Conservation (phyloP, 2,797 vertebrate genomes). For the Salmo trutta region DNA sequence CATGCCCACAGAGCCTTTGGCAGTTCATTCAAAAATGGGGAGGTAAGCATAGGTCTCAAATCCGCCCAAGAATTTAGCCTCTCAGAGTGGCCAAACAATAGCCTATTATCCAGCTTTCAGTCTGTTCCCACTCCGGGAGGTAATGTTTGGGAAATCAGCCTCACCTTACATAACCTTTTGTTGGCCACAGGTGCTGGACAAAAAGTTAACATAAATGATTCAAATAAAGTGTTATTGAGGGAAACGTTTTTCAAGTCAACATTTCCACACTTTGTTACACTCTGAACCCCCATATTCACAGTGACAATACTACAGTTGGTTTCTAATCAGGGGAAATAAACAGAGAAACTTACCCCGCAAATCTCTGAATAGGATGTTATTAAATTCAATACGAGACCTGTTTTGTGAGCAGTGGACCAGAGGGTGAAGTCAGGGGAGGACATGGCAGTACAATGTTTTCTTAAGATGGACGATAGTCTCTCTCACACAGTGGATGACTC, state of each 20-base stretch:
- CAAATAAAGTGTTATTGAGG: neutral
- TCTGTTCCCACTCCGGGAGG: slow-evolving; percentile 33
- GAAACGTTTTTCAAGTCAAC: neutral
- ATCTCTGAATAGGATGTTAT: slow-evolving; percentile 24
- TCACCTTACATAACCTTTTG: slow-evolving; percentile 35
- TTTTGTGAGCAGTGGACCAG: slow-evolving; percentile 36
- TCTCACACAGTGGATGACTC: slow-evolving; percentile 35
- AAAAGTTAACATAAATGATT: neutral
- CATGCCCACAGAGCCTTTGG: slow-evolving; percentile 42
- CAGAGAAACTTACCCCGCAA: neutral
- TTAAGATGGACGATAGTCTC: slow-evolving; percentile 34
- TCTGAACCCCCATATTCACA: neutral
- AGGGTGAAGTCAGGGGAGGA: slow-evolving; percentile 27
- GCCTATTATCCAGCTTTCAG: slow-evolving; percentile 38
- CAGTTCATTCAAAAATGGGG: slow-evolving; percentile 66
- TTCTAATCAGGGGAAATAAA: neutral
- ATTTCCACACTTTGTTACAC: neutral
- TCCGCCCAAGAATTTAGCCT: slow-evolving; percentile 54
- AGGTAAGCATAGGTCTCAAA: slow-evolving; percentile 40
- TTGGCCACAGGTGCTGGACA: slow-evolving; percentile 41
- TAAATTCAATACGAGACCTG: slow-evolving; percentile 34
- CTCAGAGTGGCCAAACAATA: slow-evolving; percentile 50
- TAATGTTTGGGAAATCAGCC: slow-evolving; percentile 35
- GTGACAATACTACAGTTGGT: neutral
- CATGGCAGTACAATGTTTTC: slow-evolving; percentile 30